Evolutionary conservation across 1,140 invertebrate species (phyloP).

Genomic region (Triops longicaudatus): DNA sequence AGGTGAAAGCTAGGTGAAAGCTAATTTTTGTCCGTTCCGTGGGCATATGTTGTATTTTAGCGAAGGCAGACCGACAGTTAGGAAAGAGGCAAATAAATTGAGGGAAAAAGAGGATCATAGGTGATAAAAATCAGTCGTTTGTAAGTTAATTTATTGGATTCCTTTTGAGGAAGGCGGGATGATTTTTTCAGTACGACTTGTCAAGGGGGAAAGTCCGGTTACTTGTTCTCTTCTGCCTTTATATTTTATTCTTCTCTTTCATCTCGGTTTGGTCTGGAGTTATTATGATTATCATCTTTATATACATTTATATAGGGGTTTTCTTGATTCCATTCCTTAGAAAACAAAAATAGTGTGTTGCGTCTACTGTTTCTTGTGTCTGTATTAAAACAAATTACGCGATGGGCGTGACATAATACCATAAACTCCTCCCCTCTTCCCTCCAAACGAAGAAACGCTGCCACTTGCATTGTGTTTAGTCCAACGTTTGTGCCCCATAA

Average conservation of each 20-base stretch:
- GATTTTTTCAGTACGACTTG: not conserved
- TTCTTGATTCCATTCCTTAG: conserved; percentile 2
- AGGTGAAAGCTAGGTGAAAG: not conserved
- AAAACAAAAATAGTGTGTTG: not conserved
- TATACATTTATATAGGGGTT: conserved; percentile 8
- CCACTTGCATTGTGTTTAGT: not conserved
- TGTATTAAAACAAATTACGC: not conserved
- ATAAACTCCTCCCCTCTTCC: not conserved
- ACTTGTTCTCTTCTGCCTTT: not conserved
- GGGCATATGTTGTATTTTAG: not conserved
- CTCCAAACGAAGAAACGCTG: not conserved
- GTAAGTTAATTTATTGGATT: not conserved
- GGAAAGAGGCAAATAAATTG: not conserved
- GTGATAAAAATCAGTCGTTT: not conserved
- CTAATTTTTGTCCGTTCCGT: not conserved
- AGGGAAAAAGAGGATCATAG: not conserved
- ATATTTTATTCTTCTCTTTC: not conserved
- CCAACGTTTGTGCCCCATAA: not conserved
- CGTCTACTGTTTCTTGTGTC: no score
- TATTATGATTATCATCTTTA: conserved; percentile 6
- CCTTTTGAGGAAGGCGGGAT: not conserved
- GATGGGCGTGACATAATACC: not conserved
- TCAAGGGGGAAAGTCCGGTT: not conserved
- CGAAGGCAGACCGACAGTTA: not conserved
- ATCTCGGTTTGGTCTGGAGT: not conserved